Evolutionary conservation across 2,113 vertebrate species (phyloP).

Genomic region (Aplodontia rufa): DNA sequence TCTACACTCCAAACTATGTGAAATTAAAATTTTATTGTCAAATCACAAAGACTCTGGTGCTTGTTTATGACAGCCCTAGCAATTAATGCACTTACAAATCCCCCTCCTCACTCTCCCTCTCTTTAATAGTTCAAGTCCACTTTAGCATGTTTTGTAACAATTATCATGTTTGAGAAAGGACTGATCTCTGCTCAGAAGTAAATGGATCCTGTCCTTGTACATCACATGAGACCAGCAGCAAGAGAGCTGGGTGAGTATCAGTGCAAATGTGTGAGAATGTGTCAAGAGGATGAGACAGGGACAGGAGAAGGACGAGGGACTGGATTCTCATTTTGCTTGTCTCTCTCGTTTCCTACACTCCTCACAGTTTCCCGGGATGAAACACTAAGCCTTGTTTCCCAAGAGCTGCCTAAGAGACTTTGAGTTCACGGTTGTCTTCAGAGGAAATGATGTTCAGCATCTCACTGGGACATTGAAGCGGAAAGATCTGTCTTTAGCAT

Average conservation of each 20-base stretch:
- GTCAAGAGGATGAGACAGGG: not conserved
- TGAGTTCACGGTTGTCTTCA: not conserved
- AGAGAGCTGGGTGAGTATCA: not conserved
- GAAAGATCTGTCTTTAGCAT: not conserved
- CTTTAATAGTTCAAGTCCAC: not conserved
- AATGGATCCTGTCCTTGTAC: not conserved
- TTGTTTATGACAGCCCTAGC: not conserved
- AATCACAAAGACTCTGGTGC: too few relatives aligned
- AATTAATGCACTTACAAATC: not conserved
- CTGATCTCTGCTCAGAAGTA: not conserved
- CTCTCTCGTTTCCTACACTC: not conserved
- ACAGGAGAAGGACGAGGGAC: too few relatives aligned
- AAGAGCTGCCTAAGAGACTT: too few relatives aligned
- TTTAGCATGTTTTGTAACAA: not conserved
- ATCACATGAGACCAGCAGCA: not conserved
- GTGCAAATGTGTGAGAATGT: not conserved
- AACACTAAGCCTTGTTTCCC: not conserved
- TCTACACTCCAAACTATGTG: too few relatives aligned
- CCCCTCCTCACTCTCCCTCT: too few relatives aligned
- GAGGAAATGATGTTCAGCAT: too few relatives aligned
- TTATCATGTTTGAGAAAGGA: not conserved
- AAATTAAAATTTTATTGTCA: too few relatives aligned
- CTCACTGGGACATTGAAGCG: too few relatives aligned
- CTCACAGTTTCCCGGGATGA: not conserved
- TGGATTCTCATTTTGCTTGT: too few relatives aligned